Conservation (phyloP, 2,113 vertebrate genomes). For the Microtus oregoni region DNA sequence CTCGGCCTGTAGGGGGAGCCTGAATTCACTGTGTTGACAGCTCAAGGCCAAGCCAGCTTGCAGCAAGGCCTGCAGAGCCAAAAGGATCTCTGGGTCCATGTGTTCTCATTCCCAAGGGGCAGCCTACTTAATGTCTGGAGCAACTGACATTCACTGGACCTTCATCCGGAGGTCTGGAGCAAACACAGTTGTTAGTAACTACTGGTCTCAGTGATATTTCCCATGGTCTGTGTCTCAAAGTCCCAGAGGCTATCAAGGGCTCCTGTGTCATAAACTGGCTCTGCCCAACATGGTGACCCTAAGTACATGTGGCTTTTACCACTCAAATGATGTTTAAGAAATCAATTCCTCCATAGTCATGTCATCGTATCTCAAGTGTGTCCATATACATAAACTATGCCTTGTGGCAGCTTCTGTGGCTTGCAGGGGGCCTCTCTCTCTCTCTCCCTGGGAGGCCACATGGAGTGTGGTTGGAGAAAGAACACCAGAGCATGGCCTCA, state of each 20-base stretch:
- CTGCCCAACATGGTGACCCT: neutral
- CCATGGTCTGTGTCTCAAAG: neutral
- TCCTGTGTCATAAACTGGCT: neutral
- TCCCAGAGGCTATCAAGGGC: neutral
- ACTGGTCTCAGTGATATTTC: neutral
- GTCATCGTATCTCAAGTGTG: neutral
- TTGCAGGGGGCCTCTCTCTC: neutral
- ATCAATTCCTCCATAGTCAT: neutral
- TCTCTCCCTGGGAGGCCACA: neutral
- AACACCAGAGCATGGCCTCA: neutral
- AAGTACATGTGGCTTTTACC: neutral
- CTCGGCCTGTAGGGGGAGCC: neutral
- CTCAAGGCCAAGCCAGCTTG: neutral
- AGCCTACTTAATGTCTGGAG: neutral
- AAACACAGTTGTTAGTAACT: neutral
- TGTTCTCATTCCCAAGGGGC: neutral
- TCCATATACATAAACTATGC: neutral
- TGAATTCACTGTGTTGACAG: neutral
- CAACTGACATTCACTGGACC: neutral
- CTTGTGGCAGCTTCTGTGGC: neutral
- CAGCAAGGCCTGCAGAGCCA: neutral
- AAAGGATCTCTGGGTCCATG: neutral
- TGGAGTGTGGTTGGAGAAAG: neutral
- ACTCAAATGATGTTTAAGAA: neutral
- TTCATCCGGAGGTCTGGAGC: neutral